Base-by-base conservation (phyloP, 1,140 invertebrate species). In the Wiebesia pumilae region DNA sequence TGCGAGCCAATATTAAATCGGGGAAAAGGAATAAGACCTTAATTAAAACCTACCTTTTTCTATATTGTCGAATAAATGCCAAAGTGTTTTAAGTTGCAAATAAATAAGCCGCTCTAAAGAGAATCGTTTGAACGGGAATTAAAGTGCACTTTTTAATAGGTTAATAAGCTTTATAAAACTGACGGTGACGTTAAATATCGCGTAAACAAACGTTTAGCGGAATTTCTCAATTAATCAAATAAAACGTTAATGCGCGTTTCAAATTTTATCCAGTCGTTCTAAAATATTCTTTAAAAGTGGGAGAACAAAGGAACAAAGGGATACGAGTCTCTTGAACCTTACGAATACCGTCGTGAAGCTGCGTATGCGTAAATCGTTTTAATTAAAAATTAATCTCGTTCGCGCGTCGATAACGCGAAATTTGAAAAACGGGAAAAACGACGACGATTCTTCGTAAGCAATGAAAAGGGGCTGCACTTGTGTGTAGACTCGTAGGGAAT, bases 1-100 rank as follows among this genome's bases (percentile, higher is more conserved):
- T 30, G 27, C 40, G 27, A 33, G 40, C 51, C 47, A 71, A 82
- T 71, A 82, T 82, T 82, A 71, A 69, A n/a, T 82, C 62, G 12
- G n/a, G 35, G 51, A 27, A 51, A 82, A 71, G 40, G 62, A 71
- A 51, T 19, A 35, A n/a, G 14, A 38, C 6, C 43, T 0, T 24
- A 27, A 35, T 35, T 12, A 69, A 35, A 62, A 9, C 35, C 0
- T 38, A 24, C 30, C 4, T 24, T 81, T 67, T 65, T 65, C 38
- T 81, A 19, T 81, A n/a, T 24, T n/a, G 3, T 30, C 2, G 27
- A 40, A 40, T 30, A 54, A 73, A 79, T 79, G 6, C 19, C 3
- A 54, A 78, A 30, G 27, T 54, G 75, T 77, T 62, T 62, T 62
- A 27, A 62, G 27, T 27, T 62, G 24, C 4, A 27, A 27, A 62